These are phyloP conservation scores for Nothoprocta pentlandii DNA, from an alignment of 2,113 vertebrate species.

Conservation along the genomic window DNA sequence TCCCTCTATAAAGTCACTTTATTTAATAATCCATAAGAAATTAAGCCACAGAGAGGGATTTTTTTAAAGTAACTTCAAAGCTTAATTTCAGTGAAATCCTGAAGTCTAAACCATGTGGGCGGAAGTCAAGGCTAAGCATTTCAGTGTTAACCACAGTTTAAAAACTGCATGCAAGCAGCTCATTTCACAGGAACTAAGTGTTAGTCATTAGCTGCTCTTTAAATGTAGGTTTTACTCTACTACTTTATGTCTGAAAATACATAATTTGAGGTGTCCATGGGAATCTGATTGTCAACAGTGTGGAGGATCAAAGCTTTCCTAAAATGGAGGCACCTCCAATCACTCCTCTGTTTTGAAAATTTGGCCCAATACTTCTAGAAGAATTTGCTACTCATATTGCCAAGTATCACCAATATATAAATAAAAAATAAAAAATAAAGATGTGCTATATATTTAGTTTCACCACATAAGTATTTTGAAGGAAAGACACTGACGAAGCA, in stretches of 20 bases:
- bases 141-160: background rate
- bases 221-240: background rate
- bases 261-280: background rate
- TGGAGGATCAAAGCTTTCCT: background rate
- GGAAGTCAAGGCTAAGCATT: background rate
- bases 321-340: background rate
- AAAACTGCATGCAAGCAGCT: background rate
- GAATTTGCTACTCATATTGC: background rate
- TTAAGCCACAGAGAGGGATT: slow-evolving; percentile 36
- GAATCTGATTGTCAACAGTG: background rate
- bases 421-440: too few species aligned
- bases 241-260: slow-evolving; percentile 10
- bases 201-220: background rate
- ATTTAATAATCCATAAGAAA: slow-evolving; percentile 3
- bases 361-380: background rate
- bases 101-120: background rate
- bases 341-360: background rate
- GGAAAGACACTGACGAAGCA: background rate
- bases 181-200: background rate
- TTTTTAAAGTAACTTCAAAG: slow-evolving; percentile 11
- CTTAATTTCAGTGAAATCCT: background rate
- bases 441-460: background rate
- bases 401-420: background rate
- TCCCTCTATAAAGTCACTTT: slow-evolving; percentile 49
- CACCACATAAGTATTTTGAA: background rate